These are phyloP conservation scores for Lasioglossum lativentre DNA, from an alignment of 2,888 invertebrate species.

Conservation along the genomic window DNA sequence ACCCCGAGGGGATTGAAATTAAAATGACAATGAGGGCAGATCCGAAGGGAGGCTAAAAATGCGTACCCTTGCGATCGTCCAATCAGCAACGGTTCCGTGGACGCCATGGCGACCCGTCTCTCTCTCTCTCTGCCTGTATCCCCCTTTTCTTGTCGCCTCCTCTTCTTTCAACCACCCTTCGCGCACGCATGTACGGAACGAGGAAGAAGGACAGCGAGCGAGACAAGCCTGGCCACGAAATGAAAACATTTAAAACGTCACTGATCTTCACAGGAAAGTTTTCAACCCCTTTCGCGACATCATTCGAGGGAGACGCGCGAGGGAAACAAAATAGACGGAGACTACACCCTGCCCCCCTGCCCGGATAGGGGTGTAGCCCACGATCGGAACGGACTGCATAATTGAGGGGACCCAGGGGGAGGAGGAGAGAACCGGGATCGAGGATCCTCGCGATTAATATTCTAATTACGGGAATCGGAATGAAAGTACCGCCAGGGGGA, in stretches of 20 bases:
- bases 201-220: conserved; percentile 17
- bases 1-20: conserved; percentile 81
- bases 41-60: conserved; percentile 82
- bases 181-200: background rate
- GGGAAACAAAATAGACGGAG: conserved; percentile 51
- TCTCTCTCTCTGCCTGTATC: conserved; percentile 32
- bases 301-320: conserved; percentile 36
- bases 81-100: conserved; percentile 79
- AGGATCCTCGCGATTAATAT: conserved; percentile 51
- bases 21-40: conserved; percentile 84
- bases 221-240: conserved; percentile 52
- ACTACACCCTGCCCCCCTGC: too few relatives aligned
- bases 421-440: conserved; percentile 13
- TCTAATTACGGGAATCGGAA: conserved; percentile 55
- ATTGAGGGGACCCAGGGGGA: conserved; percentile 34
- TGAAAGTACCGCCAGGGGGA: conserved; percentile 39
- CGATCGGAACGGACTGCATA: conserved; percentile 51
- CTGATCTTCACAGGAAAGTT: conserved; percentile 62
- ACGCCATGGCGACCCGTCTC: conserved; percentile 79
- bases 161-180: conserved; percentile 31
- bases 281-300: conserved; percentile 68
- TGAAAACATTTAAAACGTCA: conserved; percentile 69
- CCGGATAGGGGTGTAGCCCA: conserved; percentile 5
- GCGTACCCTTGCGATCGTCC: conserved; percentile 80
- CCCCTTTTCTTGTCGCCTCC: conserved; percentile 31